Base-by-base conservation (phyloP, 92 coral and sea anemone species). In the Phymanthus crucifer region DNA sequence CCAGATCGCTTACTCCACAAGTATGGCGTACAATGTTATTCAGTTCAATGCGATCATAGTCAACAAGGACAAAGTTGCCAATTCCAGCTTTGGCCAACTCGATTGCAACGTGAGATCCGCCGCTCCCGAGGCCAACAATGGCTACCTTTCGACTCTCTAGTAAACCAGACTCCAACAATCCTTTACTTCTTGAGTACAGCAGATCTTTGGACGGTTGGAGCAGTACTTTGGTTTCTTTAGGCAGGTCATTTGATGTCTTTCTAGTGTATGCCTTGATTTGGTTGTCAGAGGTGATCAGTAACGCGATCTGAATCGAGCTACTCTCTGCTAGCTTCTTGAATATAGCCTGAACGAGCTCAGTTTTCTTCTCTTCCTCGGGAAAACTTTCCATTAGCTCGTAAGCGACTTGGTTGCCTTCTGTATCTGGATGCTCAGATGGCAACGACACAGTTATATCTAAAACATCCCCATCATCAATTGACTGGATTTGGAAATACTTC, bases 51-150 rank as follows among this genome's bases (percentile, higher is more conserved):
- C 98, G 90, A 75, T 94, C 98, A 85, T 45, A 94, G 80, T 94
- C 98, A 56, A 94, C 92, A 43, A 94, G 61, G 27, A 89, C 88
- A 77, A 94, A 94, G 75, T 92, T 91, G 21, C 98, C 98, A 29
- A 94, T 92, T 27, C 98, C 98, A 27, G 98, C 98, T 84, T 94
- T 94, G 6, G 98, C 98, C 7, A 94, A 85, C 70, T 94, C 98
- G 69, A 94, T 83, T 17, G 90, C 94, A 21, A 94, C 89, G 69
- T 83, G 93, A 38, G 98, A 94, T 10, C 98, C 98, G 2, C 98
- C 98, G 68, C 98, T 94, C 10, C 98, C 98, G 13, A 94, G 85
- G 2, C 98, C 98, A 6, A 94, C 94, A 31, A 94, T 81, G 17
- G 97, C 98, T 31, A 94, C 94, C 74, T 91, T 94, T 3, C 96